Percentiles rank a stretch among this genome's conserved stretches.
Conservation (phyloP, 2,888 invertebrate species). For the Celastrina argiolus region DNA sequence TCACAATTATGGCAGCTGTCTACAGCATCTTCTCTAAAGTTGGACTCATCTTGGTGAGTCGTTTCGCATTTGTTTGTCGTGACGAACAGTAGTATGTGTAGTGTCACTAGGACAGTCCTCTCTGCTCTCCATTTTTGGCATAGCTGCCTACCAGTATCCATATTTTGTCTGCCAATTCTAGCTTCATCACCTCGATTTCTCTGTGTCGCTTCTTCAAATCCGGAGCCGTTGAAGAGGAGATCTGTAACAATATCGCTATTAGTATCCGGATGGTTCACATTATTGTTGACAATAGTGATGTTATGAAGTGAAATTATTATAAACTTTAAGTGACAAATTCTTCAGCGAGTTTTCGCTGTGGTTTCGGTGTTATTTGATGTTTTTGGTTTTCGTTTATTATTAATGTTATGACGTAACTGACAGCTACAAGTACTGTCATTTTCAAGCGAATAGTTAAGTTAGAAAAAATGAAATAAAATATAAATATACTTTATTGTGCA, state of each 20-base stretch:
- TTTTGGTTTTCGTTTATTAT: no score
- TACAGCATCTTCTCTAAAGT: conserved; percentile 50
- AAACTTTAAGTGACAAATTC: no score
- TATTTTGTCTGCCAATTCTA: conserved; percentile 47
- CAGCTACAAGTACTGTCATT: no score
- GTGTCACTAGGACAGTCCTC: conserved; percentile 45
- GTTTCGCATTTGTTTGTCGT: conserved; percentile 52
- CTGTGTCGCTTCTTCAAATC: conserved; percentile 26
- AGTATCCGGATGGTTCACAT: conserved; percentile 1
- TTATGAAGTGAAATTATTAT: no score
- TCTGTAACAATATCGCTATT: conserved; percentile 53
- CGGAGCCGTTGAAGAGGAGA: conserved; percentile 41
- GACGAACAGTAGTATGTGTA: conserved; percentile 52
- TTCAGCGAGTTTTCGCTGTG: no score
- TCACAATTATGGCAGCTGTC: conserved; percentile 71
- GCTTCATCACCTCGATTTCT: conserved; percentile 57
- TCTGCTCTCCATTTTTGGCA: conserved; percentile 54
- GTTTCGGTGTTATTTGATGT: no score
- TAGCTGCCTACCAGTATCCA: conserved; percentile 50
- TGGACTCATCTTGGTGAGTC: conserved; percentile 44
- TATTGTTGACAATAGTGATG: neutral
- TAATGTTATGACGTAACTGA: no score
- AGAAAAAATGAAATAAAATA: no score
- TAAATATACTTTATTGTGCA: no score
- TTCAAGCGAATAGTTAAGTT: no score